These are phyloP conservation scores for Notarius quadriscutis DNA, from an alignment of 2,113 vertebrate species.

Conservation along the genomic window DNA sequence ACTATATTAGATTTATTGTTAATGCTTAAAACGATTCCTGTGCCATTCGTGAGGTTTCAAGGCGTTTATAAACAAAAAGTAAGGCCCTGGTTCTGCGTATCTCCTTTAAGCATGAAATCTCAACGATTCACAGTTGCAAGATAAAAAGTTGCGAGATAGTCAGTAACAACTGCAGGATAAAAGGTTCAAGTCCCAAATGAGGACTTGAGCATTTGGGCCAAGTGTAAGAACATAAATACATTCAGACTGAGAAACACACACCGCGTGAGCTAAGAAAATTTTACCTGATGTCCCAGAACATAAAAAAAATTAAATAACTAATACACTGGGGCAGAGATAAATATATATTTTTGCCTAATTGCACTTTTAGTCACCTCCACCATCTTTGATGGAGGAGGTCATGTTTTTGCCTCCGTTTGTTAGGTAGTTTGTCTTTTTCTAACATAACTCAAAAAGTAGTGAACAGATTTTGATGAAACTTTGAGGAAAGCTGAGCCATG, in stretches of 20 bases:
- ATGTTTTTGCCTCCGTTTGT: too few species aligned
- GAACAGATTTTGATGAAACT: too few species aligned
- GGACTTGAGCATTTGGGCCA: not conserved
- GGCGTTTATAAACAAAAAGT: too few species aligned
- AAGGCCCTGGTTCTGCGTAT: too few species aligned
- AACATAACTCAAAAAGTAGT: too few species aligned
- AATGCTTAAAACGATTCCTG: too few species aligned
- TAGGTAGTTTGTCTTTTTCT: too few species aligned
- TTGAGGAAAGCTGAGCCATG: too few species aligned
- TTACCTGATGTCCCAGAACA: not conserved
- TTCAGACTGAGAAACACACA: not conserved
- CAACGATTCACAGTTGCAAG: not conserved
- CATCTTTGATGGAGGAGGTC: too few species aligned
- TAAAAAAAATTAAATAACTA: not conserved
- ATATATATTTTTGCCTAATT: not conserved
- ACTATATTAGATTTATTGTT: too few species aligned
- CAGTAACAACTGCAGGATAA: not conserved
- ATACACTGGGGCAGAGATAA: not conserved
- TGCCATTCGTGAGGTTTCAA: too few species aligned
- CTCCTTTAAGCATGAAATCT: not conserved
- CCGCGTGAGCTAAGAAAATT: not conserved
- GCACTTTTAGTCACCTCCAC: too few species aligned
- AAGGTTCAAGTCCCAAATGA: not conserved
- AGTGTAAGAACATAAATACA: not conserved
- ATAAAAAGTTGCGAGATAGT: not conserved